Base-by-base conservation (phyloP, 2,888 invertebrate genomes). In the Megalurothrips usitatus region DNA sequence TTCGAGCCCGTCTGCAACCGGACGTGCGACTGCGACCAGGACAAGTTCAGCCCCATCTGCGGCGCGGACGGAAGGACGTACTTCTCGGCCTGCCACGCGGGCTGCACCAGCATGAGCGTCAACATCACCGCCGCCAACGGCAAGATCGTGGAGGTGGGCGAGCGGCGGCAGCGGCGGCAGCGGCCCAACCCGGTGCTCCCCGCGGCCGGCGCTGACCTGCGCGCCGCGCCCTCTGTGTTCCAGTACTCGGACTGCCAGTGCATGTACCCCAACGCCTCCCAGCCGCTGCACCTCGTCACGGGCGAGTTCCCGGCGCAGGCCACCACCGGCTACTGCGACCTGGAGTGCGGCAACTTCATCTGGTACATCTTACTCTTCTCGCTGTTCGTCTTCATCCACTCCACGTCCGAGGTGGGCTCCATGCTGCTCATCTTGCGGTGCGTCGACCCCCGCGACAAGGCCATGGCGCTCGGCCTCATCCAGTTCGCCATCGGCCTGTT, bases 401-500 rank as follows among this genome's bases (percentile, higher is more conserved):
- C 96, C 83, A 96, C 95, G 81, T 95, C 95, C 52, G 97, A 97
- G 87, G 96, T 96, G 80, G 96, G 96, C 82, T 94, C 95, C 80
- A 96, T 96, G 91, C 87, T 97, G 85, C 90, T 97, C 83, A 96
- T 96, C 82, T 92, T 97, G 87, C 92, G 96, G 81, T 96, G 96
- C 87, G 96, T 96, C 19, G 95, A 96, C 87, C 95, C 96, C 63
- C 91, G 93, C 89, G 96, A 97, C 87, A 97, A 97, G 87, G 96
- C 96, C 81, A 96, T 97, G 96, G 97, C 96, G 82, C 91, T 97
- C 88, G 96, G 96, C 48, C 92, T 97, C 86, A 96, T 96, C 86
- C 96, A 96, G 87, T 96, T 96, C 88, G 96, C 96, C 82, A 96
- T 96, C 84, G 96, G 96, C 82, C 90, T 96, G 84, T 96, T 97